phyloP scores from a whole-genome alignment of 2,888 invertebrate species.

The Diaphora mendica region DNA sequence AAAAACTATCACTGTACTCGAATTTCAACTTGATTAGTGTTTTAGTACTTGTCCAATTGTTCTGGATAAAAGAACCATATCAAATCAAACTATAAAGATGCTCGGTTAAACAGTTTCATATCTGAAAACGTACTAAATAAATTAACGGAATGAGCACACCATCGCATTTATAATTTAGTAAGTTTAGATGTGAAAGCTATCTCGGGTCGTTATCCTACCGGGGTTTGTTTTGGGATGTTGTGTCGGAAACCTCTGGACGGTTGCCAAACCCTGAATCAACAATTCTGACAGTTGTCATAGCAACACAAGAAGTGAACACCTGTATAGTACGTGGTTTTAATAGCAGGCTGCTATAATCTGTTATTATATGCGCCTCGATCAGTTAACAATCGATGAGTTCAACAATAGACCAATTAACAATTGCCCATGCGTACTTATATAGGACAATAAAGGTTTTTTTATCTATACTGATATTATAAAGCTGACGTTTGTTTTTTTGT shows the following conservation, averaged over 20 bases:
- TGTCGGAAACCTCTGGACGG: no score
- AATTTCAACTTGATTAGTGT: no score
- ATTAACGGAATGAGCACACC: neutral
- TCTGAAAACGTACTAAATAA: no score
- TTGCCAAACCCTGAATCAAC: no score
- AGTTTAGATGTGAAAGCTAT: neutral
- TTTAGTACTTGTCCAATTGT: no score
- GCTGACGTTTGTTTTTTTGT: no score
- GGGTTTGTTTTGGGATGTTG: neutral
- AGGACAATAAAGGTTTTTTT: constrained; percentile 33
- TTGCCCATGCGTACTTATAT: constrained; percentile 9
- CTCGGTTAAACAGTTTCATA: no score
- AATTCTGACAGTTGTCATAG: neutral
- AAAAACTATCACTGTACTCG: no score
- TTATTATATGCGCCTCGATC: constrained; percentile 7
- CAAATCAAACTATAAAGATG: no score
- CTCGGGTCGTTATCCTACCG: no score
- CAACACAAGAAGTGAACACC: neutral
- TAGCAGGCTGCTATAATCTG: neutral
- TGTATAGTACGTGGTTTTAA: neutral
- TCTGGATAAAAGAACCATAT: no score
- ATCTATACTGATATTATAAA: no score
- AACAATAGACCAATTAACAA: constrained; percentile 21
- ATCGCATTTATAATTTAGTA: neutral
- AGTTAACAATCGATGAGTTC: constrained; percentile 19